Conservation (phyloP, 2,113 vertebrate genomes). For the Caranx melampygus region DNA sequence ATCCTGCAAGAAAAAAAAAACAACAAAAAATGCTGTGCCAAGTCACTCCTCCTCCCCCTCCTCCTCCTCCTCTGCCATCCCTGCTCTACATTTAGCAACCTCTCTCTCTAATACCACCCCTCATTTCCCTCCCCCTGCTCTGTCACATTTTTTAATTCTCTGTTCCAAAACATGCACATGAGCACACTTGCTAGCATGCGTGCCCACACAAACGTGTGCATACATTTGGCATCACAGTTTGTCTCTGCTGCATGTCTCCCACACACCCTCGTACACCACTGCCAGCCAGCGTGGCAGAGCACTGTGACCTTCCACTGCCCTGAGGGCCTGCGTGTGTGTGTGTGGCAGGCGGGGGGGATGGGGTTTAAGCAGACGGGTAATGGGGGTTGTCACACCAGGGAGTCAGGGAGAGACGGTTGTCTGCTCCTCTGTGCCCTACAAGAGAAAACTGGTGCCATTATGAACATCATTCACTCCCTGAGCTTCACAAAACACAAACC, state of each 20-base stretch:
- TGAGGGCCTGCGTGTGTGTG: constrained; percentile 48
- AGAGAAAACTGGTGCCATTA: constrained; percentile 64
- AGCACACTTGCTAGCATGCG: constrained; percentile 59
- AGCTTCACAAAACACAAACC: constrained; percentile 15
- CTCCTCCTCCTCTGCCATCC: constrained; percentile 11
- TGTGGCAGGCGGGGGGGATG: constrained; percentile 43
- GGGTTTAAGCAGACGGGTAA: constrained; percentile 80
- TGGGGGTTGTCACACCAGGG: constrained; percentile 83
- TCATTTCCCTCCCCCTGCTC: constrained; percentile 17
- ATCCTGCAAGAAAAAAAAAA: constrained; percentile 34
- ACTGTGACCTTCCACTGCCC: constrained; percentile 75
- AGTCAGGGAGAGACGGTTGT: constrained; percentile 70
- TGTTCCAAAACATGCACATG: constrained; percentile 68
- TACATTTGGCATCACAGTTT: constrained; percentile 51
- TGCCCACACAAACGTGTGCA: constrained; percentile 64
- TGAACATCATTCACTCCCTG: constrained; percentile 52
- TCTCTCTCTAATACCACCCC: constrained; percentile 31
- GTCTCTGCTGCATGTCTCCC: constrained; percentile 70
- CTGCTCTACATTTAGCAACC: constrained; percentile 31
- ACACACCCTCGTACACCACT: constrained; percentile 55
- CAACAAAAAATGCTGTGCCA: constrained; percentile 47
- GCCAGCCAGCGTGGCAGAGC: constrained; percentile 63
- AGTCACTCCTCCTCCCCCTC: constrained; percentile 52
- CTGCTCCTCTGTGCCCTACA: constrained; percentile 67
- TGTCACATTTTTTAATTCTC: constrained; percentile 66